Percentiles rank a stretch among this genome's conserved stretches.
phyloP scores from a whole-genome alignment of 2,888 invertebrate species.

The Caradrina clavipalpis region DNA sequence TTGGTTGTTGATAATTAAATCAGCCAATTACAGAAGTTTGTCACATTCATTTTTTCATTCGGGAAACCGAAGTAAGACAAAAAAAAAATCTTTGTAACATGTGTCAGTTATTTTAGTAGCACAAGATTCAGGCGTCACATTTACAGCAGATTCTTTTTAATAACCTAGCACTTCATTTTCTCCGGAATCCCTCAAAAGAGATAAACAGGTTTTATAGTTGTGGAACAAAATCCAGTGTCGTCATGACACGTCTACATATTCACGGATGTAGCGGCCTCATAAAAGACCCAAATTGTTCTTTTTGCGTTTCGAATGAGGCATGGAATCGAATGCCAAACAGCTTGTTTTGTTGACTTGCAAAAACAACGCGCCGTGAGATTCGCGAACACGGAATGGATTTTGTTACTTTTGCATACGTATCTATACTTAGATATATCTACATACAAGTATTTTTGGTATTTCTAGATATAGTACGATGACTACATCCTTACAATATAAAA shows the following conservation, averaged over 20 bases:
- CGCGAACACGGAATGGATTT: constrained; percentile 54
- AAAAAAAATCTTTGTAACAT: not conserved
- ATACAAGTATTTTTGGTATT: constrained; percentile 12
- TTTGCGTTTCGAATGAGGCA: constrained; percentile 68
- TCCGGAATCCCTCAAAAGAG: constrained; percentile 18
- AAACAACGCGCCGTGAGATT: constrained; percentile 57
- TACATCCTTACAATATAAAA: not conserved
- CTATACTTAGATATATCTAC: constrained; percentile 17
- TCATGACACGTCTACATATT: constrained; percentile 64
- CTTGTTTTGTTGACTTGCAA: constrained; percentile 64
- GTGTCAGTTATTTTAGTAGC: not conserved
- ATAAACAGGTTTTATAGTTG: constrained; percentile 55
- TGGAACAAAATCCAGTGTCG: constrained; percentile 46
- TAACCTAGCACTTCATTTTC: constrained; percentile 34
- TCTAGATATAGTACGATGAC: not conserved
- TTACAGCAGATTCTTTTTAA: constrained; percentile 29
- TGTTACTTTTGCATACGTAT: constrained; percentile 40
- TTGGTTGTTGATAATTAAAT: constrained; percentile 1
- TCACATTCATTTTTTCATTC: no score
- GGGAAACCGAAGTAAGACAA: not conserved
- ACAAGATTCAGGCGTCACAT: not conserved
- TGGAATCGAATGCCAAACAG: constrained; percentile 71
- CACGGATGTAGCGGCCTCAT: constrained; percentile 68
- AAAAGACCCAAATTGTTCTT: constrained; percentile 71
- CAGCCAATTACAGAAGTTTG: no score